Conservation (phyloP, 2,888 invertebrate genomes). For the Sarcophaga rosellei region DNA sequence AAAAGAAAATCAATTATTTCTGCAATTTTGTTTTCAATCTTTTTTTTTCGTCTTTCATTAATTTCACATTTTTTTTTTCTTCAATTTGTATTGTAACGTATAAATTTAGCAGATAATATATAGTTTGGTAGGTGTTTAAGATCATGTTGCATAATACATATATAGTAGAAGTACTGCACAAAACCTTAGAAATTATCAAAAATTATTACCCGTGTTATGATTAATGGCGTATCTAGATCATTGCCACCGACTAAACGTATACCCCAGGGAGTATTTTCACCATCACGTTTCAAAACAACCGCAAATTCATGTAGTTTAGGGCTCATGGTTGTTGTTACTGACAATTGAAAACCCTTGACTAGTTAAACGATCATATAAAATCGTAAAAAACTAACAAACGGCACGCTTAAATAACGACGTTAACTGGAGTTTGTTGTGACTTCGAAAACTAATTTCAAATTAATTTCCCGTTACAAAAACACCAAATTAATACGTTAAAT, state of each 20-base stretch:
- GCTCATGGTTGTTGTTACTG: slow-evolving; percentile 75
- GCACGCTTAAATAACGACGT: background rate
- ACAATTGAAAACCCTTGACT: background rate
- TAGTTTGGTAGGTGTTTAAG: slow-evolving; percentile 14
- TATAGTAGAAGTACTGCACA: too few relatives aligned
- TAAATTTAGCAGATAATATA: slow-evolving; percentile 37
- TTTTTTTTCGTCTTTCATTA: slow-evolving; percentile 33
- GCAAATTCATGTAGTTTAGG: slow-evolving; percentile 88
- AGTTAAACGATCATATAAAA: slow-evolving; percentile 47
- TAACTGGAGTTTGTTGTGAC: slow-evolving; percentile 54
- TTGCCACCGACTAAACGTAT: slow-evolving; percentile 93
- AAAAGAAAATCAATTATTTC: slow-evolving; percentile 54
- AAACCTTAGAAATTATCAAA: too few relatives aligned
- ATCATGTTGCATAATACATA: slow-evolving; percentile 56
- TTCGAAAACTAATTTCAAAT: slow-evolving; percentile 64
- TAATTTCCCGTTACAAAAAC: slow-evolving; percentile 68
- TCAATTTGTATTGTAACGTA: background rate
- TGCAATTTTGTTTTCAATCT: slow-evolving; percentile 41
- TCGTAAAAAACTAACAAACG: background rate
- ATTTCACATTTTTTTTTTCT: slow-evolving; percentile 57
- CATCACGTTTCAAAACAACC: slow-evolving; percentile 87
- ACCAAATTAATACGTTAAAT: slow-evolving; percentile 28
- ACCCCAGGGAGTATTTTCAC: slow-evolving; percentile 90
- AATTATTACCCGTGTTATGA: slow-evolving; percentile 90
- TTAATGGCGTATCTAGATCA: slow-evolving; percentile 92